phyloP scores from a whole-genome alignment of 2,797 vertebrate species.

The Lithobates pipiens region DNA sequence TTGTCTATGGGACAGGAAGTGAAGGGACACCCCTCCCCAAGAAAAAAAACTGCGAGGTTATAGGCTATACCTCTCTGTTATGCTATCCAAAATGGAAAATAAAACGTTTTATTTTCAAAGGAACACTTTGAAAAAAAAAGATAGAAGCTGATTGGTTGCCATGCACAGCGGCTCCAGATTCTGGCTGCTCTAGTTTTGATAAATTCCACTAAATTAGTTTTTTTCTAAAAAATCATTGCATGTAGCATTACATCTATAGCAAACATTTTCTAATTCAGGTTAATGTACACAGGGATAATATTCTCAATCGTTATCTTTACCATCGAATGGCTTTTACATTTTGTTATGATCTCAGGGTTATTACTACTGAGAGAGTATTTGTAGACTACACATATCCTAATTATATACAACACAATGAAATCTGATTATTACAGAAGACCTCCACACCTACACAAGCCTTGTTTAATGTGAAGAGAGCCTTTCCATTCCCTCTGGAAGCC shows the following conservation, averaged over 20 bases:
- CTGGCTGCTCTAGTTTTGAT: too few species aligned
- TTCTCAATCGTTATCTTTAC: not conserved
- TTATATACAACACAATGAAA: not conserved
- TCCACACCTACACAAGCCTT: not conserved
- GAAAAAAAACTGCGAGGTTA: too few species aligned
- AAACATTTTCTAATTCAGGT: not conserved
- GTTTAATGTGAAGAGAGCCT: not conserved
- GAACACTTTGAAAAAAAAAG: too few species aligned
- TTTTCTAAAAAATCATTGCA: too few species aligned
- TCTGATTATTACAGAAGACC: constrained; percentile 17
- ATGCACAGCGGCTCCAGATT: too few species aligned
- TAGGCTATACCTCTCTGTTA: too few species aligned
- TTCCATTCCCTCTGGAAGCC: constrained; percentile 27
- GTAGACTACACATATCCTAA: not conserved
- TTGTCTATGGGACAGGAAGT: too few species aligned
- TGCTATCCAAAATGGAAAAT: too few species aligned
- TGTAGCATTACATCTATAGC: not conserved
- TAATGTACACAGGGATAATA: not conserved
- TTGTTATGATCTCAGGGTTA: not conserved
- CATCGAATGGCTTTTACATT: not conserved
- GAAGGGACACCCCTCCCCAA: too few species aligned
- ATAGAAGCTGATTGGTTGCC: too few species aligned
- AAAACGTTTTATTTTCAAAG: too few species aligned
- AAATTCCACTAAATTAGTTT: too few species aligned
- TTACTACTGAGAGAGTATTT: not conserved